phyloP scores from a whole-genome alignment of 2,113 vertebrate species.

The Balaeniceps rex region DNA sequence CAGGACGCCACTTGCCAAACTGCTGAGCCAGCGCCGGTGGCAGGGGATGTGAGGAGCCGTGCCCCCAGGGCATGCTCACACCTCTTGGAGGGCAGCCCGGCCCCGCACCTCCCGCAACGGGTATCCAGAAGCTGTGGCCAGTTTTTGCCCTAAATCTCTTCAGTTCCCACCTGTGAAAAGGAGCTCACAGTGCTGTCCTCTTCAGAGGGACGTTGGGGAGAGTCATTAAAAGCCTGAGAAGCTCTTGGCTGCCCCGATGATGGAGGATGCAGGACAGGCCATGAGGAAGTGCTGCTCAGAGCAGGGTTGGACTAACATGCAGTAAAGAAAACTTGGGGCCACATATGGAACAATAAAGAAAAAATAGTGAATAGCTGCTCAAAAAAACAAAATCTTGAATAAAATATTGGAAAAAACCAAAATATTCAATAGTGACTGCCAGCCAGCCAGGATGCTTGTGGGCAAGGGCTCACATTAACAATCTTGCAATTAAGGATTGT shows the following conservation, averaged over 20 bases:
- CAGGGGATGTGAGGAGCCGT: accelerated
- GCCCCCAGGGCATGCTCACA: no score
- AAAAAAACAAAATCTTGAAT: not conserved
- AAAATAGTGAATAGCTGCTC: not conserved
- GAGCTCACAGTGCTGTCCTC: accelerated
- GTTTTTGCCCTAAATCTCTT: not conserved
- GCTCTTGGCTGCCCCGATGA: not conserved
- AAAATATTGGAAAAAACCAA: not conserved
- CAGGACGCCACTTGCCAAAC: no score
- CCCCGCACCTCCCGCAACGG: accelerated
- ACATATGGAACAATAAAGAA: accelerated
- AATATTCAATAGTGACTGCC: not conserved
- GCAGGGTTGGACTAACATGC: accelerated
- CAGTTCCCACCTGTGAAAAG: accelerated
- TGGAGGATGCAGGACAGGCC: not conserved
- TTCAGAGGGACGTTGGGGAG: accelerated
- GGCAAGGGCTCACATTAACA: not conserved
- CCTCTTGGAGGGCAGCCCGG: not conserved
- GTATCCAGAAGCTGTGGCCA: accelerated
- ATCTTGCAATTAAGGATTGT: no score
- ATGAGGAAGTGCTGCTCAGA: not conserved
- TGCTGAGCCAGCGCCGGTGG: not conserved
- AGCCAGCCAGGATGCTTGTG: accelerated
- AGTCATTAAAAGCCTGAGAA: accelerated
- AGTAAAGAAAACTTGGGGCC: not conserved